Percentiles rank a stretch among this genome's conserved stretches.
Evolutionary conservation across 2,888 invertebrate genomes (phyloP).

Genomic region (Cosmopolites sordidus): DNA sequence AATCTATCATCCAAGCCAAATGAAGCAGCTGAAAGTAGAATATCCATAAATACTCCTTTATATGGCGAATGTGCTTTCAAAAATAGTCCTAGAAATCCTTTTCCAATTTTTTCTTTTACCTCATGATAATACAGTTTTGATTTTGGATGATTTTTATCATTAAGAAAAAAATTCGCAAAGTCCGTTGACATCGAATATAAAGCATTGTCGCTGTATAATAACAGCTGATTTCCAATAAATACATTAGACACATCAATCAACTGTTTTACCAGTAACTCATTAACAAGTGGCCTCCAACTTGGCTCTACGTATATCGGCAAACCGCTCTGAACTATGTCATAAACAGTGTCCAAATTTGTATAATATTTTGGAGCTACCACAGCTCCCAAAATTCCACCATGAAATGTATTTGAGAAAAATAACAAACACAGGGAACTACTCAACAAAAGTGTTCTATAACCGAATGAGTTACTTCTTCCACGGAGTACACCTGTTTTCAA

Average conservation of each 20-base stretch:
- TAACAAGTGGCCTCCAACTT: background rate
- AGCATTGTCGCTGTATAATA: background rate
- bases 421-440: too few species aligned
- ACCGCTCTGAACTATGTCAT: background rate
- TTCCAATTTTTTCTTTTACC: background rate
- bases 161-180: background rate
- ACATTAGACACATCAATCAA: background rate
- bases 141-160: background rate
- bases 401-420: background rate
- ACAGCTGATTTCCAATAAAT: background rate
- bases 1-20: background rate
- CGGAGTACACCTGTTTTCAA: too few species aligned
- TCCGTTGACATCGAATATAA: background rate
- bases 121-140: background rate
- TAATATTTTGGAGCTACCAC: background rate
- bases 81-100: background rate
- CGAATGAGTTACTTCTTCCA: too few species aligned
- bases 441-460: too few species aligned
- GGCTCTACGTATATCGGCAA: too few species aligned
- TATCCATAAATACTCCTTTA: background rate
- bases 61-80: background rate
- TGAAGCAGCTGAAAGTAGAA: background rate
- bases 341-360: background rate
- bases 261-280: background rate
- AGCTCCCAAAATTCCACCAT: background rate